Conservation (phyloP, 2,797 vertebrate species). For the Chanos chanos region DNA sequence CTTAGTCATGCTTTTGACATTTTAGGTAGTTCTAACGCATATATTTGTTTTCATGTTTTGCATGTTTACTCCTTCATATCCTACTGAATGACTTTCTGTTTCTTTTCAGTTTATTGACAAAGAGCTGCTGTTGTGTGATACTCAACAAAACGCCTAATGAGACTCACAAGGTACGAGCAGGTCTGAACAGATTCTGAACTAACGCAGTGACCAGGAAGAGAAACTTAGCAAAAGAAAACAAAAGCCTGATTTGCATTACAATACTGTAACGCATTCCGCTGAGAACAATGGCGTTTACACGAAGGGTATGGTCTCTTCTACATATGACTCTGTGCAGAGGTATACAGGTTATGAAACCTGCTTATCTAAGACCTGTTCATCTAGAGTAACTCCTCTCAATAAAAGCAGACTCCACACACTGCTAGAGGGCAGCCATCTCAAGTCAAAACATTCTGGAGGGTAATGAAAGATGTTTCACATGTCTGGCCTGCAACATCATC, state of each 20-base stretch:
- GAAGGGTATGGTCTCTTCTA: neutral
- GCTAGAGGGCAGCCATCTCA: neutral
- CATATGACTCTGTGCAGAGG: slow-evolving; percentile 2
- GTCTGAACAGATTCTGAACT: too few species aligned
- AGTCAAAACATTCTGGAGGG: slow-evolving; percentile 21
- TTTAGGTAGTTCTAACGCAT: too few species aligned
- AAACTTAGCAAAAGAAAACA: neutral
- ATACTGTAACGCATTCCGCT: neutral
- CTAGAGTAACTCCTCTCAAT: slow-evolving; percentile 13
- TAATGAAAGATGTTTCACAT: neutral
- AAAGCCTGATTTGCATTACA: neutral
- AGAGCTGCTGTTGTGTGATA: too few species aligned
- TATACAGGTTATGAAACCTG: slow-evolving; percentile 30
- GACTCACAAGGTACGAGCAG: too few species aligned
- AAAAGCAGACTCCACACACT: neutral
- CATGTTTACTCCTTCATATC: too few species aligned
- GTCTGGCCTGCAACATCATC: slow-evolving; percentile 1
- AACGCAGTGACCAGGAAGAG: neutral
- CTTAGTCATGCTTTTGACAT: too few species aligned
- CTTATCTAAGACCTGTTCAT: slow-evolving; percentile 23
- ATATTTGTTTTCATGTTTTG: too few species aligned
- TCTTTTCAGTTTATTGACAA: too few species aligned
- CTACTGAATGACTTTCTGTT: too few species aligned
- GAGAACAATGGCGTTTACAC: neutral
- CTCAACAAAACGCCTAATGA: too few species aligned